Evolutionary conservation across 2,113 vertebrate genomes (phyloP), one percentile per base, ranked within the genome.

Genomic region (Sinosuthora webbiana): DNA sequence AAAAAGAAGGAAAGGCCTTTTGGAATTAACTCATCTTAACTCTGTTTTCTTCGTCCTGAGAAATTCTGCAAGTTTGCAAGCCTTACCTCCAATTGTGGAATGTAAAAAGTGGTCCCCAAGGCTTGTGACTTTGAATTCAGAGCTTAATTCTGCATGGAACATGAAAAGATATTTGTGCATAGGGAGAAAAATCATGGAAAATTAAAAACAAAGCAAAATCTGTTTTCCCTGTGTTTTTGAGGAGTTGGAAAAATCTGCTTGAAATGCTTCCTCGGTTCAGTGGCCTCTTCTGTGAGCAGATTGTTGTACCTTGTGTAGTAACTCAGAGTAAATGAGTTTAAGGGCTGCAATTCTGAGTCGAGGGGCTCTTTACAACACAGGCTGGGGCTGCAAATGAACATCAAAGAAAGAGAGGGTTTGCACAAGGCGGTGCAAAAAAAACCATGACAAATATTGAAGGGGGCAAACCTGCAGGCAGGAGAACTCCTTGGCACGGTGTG

Each of bases 81-180:
- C 0, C 0, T 4, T 17, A 8, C 9, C 31, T 62, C 42, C 0
- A 0, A 3, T 30, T 62, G 41, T 67, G 33, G 22, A 41, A 22
- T 2, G 14, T 42, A 7, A 50, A 31, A 49, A 17, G 18, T 10
- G 30, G 14, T 37, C 6, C 22, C 13, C 9, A 22, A 81, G 35
- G 42, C 11, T 59, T 55, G 19, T 63, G 47, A 22, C 18, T 47
- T 53, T 1, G 8, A 69, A 75, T 71, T 64, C 17, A 13, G 44
- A 41, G 27, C 9, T 59, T 39, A 19, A 7, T 65, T 77, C n/a
- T 62, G 17, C 8, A 2, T 62, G 25, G 31, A 78, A 65, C 12
- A 35, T 31, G 11, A 30, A 65, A 59, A 59, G 19, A 35, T 39
- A 28, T 10, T 42, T n/a, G 25, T 57, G 31, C 11, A 7, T 13